Percentiles rank a stretch among this genome's conserved stretches.
Conservation (phyloP, 2,113 vertebrate species). For the Pollimyrus isidori region DNA sequence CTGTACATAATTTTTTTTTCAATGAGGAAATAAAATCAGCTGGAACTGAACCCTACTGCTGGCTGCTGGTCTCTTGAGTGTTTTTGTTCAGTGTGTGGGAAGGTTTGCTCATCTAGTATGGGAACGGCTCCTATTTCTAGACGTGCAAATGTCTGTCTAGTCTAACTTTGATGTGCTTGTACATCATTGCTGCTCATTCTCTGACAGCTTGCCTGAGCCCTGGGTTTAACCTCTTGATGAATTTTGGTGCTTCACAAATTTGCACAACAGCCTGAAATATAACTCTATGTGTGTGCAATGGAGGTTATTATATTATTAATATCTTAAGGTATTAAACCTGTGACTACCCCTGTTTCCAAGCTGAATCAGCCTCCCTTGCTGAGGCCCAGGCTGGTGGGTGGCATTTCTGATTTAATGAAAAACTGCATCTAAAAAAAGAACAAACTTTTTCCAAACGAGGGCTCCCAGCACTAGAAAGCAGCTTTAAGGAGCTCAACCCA, state of each 20-base stretch:
- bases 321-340: slow-evolving; percentile 33
- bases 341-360: slow-evolving; percentile 56
- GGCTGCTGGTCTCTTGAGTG: slow-evolving; percentile 40
- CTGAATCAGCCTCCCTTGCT: slow-evolving; percentile 49
- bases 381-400: slow-evolving; percentile 39
- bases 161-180: slow-evolving; percentile 7
- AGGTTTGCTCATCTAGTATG: not conserved
- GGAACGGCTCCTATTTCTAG: slow-evolving; percentile 15
- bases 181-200: not conserved
- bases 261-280: not conserved
- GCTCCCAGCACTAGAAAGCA: not conserved
- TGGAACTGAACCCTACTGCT: slow-evolving; percentile 94
- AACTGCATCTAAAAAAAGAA: not conserved
- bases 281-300: not conserved
- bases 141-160: slow-evolving; percentile 8
- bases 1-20: slow-evolving; percentile 96
- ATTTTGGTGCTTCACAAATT: not conserved
- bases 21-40: slow-evolving; percentile 99
- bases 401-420: not conserved
- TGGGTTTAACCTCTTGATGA: not conserved
- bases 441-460: not conserved
- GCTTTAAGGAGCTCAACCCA: not conserved
- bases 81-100: slow-evolving; percentile 18
- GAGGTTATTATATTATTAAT: not conserved
- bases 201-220: not conserved